Percentiles rank a stretch among this genome's conserved stretches.
Conservation (phyloP, 2,113 vertebrate species). For the Psilopogon haemacephalus region DNA sequence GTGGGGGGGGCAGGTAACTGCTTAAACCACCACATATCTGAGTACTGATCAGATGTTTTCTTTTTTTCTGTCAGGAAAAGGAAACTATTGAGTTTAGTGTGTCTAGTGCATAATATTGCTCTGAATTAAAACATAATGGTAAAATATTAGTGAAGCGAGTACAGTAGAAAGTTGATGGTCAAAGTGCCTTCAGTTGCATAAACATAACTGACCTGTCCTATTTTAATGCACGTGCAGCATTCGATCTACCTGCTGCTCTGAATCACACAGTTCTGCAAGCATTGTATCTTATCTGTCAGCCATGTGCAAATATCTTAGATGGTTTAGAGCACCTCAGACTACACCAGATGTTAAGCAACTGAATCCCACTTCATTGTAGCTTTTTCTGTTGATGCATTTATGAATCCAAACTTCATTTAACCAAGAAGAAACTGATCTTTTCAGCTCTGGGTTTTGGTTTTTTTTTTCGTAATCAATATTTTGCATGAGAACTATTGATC, state of each 20-base stretch:
- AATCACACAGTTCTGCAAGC: neutral
- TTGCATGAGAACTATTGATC: constrained; percentile 1
- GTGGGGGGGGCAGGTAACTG: no score
- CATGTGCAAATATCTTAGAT: neutral
- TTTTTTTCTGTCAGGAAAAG: neutral
- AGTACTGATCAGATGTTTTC: neutral
- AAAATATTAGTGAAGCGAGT: neutral
- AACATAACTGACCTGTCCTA: neutral
- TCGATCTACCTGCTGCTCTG: neutral
- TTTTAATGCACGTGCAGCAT: neutral
- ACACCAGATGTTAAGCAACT: neutral
- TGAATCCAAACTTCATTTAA: neutral
- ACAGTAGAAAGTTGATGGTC: neutral
- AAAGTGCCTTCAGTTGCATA: neutral
- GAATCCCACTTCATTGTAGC: neutral
- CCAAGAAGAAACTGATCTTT: constrained; percentile 4
- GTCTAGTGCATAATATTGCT: neutral
- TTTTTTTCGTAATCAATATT: neutral
- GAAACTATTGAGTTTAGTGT: neutral
- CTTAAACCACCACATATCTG: no score
- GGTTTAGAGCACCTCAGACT: neutral
- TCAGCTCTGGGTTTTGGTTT: neutral
- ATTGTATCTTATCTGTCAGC: neutral
- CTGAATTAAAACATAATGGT: neutral
- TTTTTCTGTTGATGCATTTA: neutral